Evolutionary conservation across 2,113 vertebrate species (phyloP), one percentile per base, ranked within the genome.

Genomic region (Oreochromis aureus): DNA sequence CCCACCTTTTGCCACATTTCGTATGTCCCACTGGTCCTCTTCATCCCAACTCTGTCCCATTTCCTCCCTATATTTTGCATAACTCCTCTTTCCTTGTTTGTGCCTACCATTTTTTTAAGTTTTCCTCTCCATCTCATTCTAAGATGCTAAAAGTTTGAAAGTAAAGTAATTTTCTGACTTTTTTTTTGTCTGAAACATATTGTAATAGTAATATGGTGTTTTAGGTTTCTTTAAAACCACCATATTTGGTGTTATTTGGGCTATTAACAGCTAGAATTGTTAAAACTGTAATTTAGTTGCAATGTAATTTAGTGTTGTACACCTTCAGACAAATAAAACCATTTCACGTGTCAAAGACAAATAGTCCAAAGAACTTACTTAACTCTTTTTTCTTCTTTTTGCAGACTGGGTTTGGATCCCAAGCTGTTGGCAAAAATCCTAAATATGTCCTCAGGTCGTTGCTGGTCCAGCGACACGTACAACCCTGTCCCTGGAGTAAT

Each of bases 401-500:
- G 92, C 97, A 99, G 98, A 95, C 96, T 99, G 96, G 98, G 98
- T 92, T 97, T 99, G 96, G 98, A 99, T 96, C 98, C 98, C 79
- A 98, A 98, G 94, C 96, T 99, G 19, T 94, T 99, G 96, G 95
- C 98, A 89, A 96, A 98, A 97, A 97, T 99, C 94, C 96, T 99
- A 89, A 99, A 99, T 96, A 99, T 99, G 98, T 98, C 98, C 44
- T 98, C 97, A 34, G 99, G 99, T 88, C 97, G 99, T 80, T 99
- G 99, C 95, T 99, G 99, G 99, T 99, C 99, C 96, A 99, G 98
- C 73, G 99, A 99, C 92, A 96, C 97, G 0, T 99, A 99, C 81
- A 99, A 99, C 93, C 98, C 99, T 19, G 98, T 98, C 48, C 99
- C 99, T 3, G 99, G 99, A 10, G 98, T 99, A 91, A 99, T 99